These are phyloP conservation scores for Acronicta aceris DNA, from an alignment of 2,888 invertebrate species.

Conservation along the genomic window DNA sequence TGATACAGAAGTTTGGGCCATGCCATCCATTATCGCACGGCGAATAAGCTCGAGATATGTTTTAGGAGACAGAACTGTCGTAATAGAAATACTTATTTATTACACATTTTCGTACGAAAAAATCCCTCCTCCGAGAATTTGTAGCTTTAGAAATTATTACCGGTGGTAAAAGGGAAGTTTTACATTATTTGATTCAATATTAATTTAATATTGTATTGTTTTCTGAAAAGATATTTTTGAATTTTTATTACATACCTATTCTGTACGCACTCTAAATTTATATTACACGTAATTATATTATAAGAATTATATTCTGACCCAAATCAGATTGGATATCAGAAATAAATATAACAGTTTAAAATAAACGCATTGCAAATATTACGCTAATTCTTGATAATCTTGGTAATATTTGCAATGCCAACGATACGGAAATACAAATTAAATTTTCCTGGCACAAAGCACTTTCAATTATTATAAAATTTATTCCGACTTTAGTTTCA, in stretches of 20 bases:
- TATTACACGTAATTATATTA: too few species aligned
- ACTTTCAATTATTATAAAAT: constrained; percentile 53
- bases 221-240: too few species aligned
- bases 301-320: too few species aligned
- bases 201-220: too few species aligned
- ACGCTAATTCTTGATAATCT: too few species aligned
- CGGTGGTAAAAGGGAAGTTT: too few species aligned
- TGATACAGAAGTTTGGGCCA: constrained; percentile 61
- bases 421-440: constrained; percentile 23
- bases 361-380: too few species aligned
- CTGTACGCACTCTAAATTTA: too few species aligned
- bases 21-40: constrained; percentile 49
- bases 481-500: constrained; percentile 47
- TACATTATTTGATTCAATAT: too few species aligned
- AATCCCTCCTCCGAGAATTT: constrained; percentile 4
- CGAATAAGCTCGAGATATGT: constrained; percentile 31
- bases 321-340: too few species aligned
- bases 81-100: constrained; percentile 43
- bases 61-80: constrained; percentile 32
- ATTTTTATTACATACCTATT: too few species aligned
- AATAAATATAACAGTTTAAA: too few species aligned
- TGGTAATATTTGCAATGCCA: constrained; percentile 12
- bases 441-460: constrained; percentile 32
- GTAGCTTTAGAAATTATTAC: neutral
- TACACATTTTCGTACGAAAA: constrained; percentile 19